phyloP scores from a whole-genome alignment of 2,113 vertebrate species.

The Cyanocitta stelleri region DNA sequence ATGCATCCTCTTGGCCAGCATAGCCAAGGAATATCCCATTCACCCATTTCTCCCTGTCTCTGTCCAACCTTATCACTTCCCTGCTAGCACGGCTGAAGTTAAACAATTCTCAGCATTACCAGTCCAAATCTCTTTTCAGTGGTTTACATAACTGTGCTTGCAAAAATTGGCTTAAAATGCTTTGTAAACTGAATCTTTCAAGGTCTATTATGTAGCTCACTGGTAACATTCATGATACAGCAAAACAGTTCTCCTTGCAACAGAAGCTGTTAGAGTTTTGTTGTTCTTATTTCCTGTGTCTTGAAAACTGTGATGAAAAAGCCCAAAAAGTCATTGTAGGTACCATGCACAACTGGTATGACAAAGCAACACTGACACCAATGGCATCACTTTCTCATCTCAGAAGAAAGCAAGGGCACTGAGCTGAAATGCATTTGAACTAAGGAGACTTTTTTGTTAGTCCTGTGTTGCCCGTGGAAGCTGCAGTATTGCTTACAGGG shows the following conservation, averaged over 20 bases:
- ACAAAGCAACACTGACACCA: background rate
- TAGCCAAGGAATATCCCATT: background rate
- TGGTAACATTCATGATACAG: background rate
- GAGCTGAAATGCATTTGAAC: background rate
- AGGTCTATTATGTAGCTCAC: background rate
- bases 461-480: background rate
- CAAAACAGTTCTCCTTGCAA: background rate
- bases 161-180: slow-evolving; percentile 19
- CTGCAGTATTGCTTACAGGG: background rate
- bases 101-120: background rate
- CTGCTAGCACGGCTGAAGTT: background rate
- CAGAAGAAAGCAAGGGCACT: background rate
- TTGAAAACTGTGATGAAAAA: background rate
- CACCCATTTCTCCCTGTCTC: background rate
- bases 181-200: background rate
- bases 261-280: background rate
- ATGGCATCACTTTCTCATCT: background rate
- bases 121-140: background rate
- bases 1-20: background rate
- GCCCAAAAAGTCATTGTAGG: background rate
- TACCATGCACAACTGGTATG: background rate
- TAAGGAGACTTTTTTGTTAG: background rate
- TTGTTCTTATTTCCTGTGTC: background rate
- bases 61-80: background rate
- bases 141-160: background rate